Evolutionary conservation across 2,888 invertebrate species (phyloP), one percentile per base, ranked within the genome.

Genomic region (Heliconius hortense): DNA sequence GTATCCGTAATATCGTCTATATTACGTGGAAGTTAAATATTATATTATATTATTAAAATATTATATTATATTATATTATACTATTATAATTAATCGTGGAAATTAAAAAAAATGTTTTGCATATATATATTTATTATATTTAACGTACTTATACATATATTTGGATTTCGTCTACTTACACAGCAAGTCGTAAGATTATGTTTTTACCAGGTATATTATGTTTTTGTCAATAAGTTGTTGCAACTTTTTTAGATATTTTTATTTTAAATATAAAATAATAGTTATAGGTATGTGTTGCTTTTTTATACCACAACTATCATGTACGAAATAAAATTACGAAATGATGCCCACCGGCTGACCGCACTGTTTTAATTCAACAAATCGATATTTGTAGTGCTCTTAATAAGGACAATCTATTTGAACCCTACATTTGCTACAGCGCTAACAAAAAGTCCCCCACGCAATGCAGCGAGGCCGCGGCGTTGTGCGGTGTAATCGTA

Each of bases 401-500:
- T 75, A 75, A 75, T 75, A 70, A 75, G 70, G 74, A 70, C 74
- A 75, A 71, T 70, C 74, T 75, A 75, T 75, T 70, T 75, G 69
- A 75, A 75, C 70, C 71, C 71, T 71, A 71, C 71, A 71, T 71
- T 71, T 71, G 71, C 71, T 71, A 71, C 71, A 71, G 43, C 71
- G 43, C 69, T 71, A 66, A 70, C 74, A 63, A 48, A 48, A 67
- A 72, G 76, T 76, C 79, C 79, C 79, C 78, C 78, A 76, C 79
- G 76, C 72, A 72, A 74, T 66, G 72, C 73, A 62, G n/a, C 31
- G 69, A 63, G 76, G 43, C 48, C 62, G 66, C 62, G 70, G 71
- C 73, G 73, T 56, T 72, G 77, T 76, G 63, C 73, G 77, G 75
- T 82, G 85, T 82, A 84, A 87, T 88, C 86, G 86, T 92, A 91